Conservation (phyloP, 2,797 vertebrate species). For the Peromyscus attwateri region DNA sequence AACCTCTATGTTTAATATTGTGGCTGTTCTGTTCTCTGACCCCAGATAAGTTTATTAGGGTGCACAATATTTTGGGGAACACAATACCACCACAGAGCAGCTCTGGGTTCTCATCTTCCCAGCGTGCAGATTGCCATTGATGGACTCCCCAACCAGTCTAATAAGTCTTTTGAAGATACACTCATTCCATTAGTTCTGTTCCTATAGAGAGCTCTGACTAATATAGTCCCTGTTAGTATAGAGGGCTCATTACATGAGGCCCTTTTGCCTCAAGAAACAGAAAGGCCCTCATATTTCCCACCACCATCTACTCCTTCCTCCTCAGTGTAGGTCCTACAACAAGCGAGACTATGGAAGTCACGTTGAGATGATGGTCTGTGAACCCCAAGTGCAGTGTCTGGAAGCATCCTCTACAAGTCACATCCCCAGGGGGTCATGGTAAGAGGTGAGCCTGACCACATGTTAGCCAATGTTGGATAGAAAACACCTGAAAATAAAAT, state of each 20-base stretch:
- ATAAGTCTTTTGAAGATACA: not conserved
- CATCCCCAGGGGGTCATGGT: too few relatives aligned
- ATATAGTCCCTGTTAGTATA: not conserved
- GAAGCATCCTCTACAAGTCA: not conserved
- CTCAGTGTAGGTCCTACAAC: not conserved
- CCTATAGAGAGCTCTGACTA: not conserved
- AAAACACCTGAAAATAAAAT: not conserved
- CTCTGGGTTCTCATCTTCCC: not conserved
- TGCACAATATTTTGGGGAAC: too few relatives aligned
- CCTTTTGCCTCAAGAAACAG: slow-evolving; percentile 13
- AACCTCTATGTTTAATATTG: too few relatives aligned
- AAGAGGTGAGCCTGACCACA: not conserved
- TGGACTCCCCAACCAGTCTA: not conserved
- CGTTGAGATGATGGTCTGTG: not conserved
- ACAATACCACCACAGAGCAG: too few relatives aligned
- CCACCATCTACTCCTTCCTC: not conserved
- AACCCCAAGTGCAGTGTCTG: not conserved
- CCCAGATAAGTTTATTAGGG: too few relatives aligned
- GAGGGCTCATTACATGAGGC: not conserved
- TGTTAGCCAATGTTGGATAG: not conserved
- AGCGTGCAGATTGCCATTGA: not conserved
- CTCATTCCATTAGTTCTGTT: not conserved
- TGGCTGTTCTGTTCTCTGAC: too few relatives aligned
- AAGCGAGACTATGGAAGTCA: not conserved
- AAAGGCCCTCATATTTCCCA: not conserved